phyloP scores from a whole-genome alignment of 2,888 invertebrate genomes.

The Eupithecia abbreviata region DNA sequence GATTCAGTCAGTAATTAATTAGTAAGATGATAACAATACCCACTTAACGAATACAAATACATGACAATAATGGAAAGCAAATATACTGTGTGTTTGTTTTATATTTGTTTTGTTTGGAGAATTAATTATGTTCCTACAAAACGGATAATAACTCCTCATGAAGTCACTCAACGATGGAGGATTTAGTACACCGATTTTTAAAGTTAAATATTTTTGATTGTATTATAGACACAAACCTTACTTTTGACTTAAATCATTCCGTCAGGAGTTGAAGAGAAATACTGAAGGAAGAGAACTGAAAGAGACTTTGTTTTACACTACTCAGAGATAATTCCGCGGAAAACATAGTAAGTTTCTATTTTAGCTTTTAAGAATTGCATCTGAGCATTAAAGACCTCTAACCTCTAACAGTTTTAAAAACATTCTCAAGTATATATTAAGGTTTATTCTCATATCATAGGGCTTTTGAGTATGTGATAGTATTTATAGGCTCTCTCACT shows the following conservation, averaged over 20 bases:
- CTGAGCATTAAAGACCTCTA: too few relatives aligned
- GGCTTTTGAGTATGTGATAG: not conserved
- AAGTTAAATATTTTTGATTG: not conserved
- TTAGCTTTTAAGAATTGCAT: too few relatives aligned
- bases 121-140: slow-evolving; percentile 23
- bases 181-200: not conserved
- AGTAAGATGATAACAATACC: slow-evolving; percentile 41
- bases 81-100: slow-evolving; percentile 29
- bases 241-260: too few relatives aligned
- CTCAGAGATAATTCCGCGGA: too few relatives aligned
- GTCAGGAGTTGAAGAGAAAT: not conserved
- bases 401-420: too few relatives aligned
- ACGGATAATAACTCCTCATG: not conserved
- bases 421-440: not conserved
- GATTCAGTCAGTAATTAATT: slow-evolving; percentile 38
- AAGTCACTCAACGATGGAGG: not conserved
- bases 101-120: slow-evolving; percentile 34
- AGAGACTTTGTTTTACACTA: too few relatives aligned
- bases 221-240: not conserved
- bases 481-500: not conserved
- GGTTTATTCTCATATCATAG: not conserved
- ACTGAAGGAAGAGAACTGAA: too few relatives aligned
- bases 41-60: slow-evolving; percentile 42
- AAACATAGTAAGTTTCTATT: too few relatives aligned
- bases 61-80: slow-evolving; percentile 37